Percentiles rank a stretch among this genome's conserved stretches.
Conservation (phyloP, 1,140 invertebrate species). For the Drosophila grimshawi region DNA sequence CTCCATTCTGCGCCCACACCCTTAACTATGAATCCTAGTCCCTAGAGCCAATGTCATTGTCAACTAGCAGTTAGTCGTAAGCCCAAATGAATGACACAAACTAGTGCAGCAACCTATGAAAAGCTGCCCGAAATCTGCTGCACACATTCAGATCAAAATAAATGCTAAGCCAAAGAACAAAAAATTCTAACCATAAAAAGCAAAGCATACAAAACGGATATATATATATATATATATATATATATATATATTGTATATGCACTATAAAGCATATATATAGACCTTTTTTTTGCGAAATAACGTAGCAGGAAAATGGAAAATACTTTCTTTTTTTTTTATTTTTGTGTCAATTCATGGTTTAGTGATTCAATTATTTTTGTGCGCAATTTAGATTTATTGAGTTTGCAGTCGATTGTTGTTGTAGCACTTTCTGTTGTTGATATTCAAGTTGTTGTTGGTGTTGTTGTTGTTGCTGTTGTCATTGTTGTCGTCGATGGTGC, state of each 20-base stretch:
- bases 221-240: constrained; percentile 9
- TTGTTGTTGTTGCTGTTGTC: constrained; percentile 10
- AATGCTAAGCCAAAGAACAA: constrained; percentile 21
- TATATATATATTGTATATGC: constrained; percentile 23
- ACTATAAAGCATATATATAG: neutral
- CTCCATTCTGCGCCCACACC: neutral
- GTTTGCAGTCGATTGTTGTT: constrained; percentile 56
- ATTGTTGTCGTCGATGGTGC: constrained; percentile 24
- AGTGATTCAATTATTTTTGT: constrained; percentile 83
- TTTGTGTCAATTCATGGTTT: constrained; percentile 64
- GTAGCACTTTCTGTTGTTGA: constrained; percentile 28
- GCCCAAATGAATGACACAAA: constrained; percentile 60
- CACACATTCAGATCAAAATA: constrained; percentile 49
- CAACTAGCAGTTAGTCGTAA: constrained; percentile 39
- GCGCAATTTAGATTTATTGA: constrained; percentile 82
- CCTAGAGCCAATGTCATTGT: constrained; percentile 4
- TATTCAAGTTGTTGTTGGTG: constrained; percentile 8
- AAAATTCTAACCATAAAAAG: neutral
- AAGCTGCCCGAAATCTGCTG: constrained; percentile 69
- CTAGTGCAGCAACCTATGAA: constrained; percentile 68
- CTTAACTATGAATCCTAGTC: neutral
- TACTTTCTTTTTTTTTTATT: neutral
- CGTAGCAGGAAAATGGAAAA: constrained; percentile 6
- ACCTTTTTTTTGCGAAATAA: constrained; percentile 33
- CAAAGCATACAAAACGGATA: constrained; percentile 13